Base-by-base conservation (phyloP, 2,888 invertebrate genomes). In the Syrphus vitripennis region DNA sequence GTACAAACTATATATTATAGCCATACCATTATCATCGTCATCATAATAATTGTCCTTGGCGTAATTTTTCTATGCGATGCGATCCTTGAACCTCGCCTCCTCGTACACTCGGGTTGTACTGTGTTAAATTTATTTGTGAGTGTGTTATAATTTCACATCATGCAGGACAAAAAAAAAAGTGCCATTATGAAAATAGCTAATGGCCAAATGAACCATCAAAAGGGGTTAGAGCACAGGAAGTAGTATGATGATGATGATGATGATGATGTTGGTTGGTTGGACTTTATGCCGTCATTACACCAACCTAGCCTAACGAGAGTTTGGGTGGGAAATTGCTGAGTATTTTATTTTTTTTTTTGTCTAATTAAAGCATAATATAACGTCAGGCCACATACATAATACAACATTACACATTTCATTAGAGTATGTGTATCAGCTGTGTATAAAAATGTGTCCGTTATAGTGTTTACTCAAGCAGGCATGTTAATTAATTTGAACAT, bases 401-500 rank as follows among this genome's bases (percentile, higher is more conserved):
- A 40, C 5, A 34, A 59, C 59, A 34, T 59, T 48, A 65, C 65
- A 29, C 29, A 48, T 37, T 55, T 29, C 24, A 40, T 24, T 37
- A 53, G n/a, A 48, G 16, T 21, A 2, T 24, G 14, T 19, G 29
- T 45, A 76, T 24, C 63, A 5, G 63, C 3, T 31, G 53, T 31
- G 53, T 34, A 69, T 45, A 34, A 70, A 55, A 70, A 63, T 69
- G 40, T 34, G 21, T n/a, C 5, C 7, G 7, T 40, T 1, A 3
- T 53, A 61, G 48, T 75, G 80, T 45, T 81, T 76, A 55, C 53
- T 81, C 37, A 57, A 48, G 69, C 81, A 63, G 45, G n/a, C 61
- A 69, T 81, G 76, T 76, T 81, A 76, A 81, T 81, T 81, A 81
- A 81, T 48, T 50, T 42, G 42, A 72, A 16, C 55, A 65, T 57